Evolutionary conservation across 1,140 invertebrate genomes (phyloP), one percentile per base, ranked within the genome.

Genomic region (Doryteuthis pealeii): DNA sequence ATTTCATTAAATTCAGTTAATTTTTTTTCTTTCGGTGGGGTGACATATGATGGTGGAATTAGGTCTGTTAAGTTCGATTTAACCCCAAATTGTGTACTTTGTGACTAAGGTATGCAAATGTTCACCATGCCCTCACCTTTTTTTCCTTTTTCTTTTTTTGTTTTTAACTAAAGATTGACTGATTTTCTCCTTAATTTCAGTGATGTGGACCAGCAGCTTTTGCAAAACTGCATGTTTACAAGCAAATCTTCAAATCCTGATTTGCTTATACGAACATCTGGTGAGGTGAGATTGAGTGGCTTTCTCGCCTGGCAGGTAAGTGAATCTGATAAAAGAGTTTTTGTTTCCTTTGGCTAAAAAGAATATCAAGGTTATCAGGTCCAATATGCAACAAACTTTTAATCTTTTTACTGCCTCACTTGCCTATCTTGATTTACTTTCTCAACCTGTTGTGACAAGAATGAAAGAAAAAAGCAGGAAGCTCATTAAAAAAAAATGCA

Each of bases 301-400:
- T 99, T 99, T 86, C 90, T 99, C 76, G 88, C 99, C 72, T 99
- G 96, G 96, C 97, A 99, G 92, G 94, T 94, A 89, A 76, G 75
- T 77, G 26, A 22, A 6, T 28, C 26, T 6, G 54, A 6, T 78
- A 67, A 80, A 78, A 1, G 40, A 72, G 18, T 31, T 18, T 30
- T 40, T 40, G 35, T 40, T 10, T 40, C 35, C 35, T 40, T 40
- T 40, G 35, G 10, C 67, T 18, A 58, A 40, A 40, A 40, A 40
- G 10, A 40, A 3, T 72, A 6, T 58, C n/a, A 18, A 54, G 40
- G 22, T 26, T 32, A 43, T 32, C 49, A 10, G 33, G 28, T 45
- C 22, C 1, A 33, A 40, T 4, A 35, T 8, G 26, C n/a, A 14
- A 31, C 26, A 22, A 18, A 30, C 30, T 31, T 6, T 72, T 14